Conservation (phyloP, 2,888 invertebrate genomes). For the Drosophila emarginata region DNA sequence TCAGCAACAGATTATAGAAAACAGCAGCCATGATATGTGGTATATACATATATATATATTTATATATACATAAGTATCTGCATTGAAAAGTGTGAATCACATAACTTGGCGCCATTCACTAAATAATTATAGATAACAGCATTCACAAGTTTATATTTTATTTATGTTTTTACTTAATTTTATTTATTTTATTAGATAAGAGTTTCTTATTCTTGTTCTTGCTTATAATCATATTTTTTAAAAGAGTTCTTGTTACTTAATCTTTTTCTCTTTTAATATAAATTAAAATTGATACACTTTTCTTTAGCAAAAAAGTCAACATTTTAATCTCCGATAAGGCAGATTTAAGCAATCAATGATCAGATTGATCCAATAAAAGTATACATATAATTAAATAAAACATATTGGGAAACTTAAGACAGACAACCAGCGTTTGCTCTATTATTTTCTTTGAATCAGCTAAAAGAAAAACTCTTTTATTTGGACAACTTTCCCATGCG, state of each 20-base stretch:
- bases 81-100: constrained; percentile 4
- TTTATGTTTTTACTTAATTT: not conserved
- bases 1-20: not conserved
- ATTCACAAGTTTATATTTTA: not conserved
- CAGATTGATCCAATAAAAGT: too few species aligned
- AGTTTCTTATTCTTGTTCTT: not conserved
- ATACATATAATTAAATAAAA: too few species aligned
- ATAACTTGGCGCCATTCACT: not conserved
- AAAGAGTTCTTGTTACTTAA: too few species aligned
- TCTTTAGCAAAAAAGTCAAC: too few species aligned
- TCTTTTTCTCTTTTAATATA: too few species aligned
- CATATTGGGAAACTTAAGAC: not conserved
- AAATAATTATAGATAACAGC: not conserved
- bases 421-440: not conserved
- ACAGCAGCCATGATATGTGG: too few species aligned
- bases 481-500: constrained; percentile 55
- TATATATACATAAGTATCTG: constrained; percentile 4
- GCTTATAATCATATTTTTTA: too few species aligned
- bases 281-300: too few species aligned
- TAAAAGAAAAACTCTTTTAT: not conserved
- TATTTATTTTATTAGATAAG: not conserved
- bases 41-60: too few species aligned
- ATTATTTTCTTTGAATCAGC: not conserved
- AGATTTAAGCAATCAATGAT: too few species aligned
- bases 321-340: too few species aligned